phyloP scores from a whole-genome alignment of 2,888 invertebrate species.

The Zonitis immaculata region DNA sequence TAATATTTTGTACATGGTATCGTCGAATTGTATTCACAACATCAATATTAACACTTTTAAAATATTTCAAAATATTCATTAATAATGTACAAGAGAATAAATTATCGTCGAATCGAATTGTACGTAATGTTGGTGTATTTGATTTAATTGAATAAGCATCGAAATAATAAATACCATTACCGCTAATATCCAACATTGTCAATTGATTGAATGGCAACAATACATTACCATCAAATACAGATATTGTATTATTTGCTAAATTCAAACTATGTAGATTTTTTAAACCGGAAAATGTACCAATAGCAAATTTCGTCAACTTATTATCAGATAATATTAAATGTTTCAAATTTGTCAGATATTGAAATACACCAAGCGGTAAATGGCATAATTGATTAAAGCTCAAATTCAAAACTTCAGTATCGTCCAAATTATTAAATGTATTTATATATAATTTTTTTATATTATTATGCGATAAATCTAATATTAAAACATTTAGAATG shows the following conservation, averaged over 20 bases:
- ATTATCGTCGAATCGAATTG: slow-evolving; percentile 40
- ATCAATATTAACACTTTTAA: slow-evolving; percentile 32
- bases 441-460: slow-evolving; percentile 33
- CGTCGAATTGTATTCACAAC: slow-evolving; percentile 30
- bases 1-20: slow-evolving; percentile 40
- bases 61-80: slow-evolving; percentile 34
- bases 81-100: slow-evolving; percentile 37
- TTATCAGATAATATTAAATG: slow-evolving; percentile 39
- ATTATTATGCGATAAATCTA: slow-evolving; percentile 40
- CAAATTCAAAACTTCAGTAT: slow-evolving; percentile 38
- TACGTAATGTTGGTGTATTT: slow-evolving; percentile 35
- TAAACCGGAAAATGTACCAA: slow-evolving; percentile 41
- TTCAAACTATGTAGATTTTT: slow-evolving; percentile 32
- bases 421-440: slow-evolving; percentile 34
- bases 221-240: slow-evolving; percentile 33
- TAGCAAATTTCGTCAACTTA: slow-evolving; percentile 33
- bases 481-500: slow-evolving; percentile 30
- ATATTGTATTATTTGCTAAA: slow-evolving; percentile 37
- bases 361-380: slow-evolving; percentile 41
- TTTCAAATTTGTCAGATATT: slow-evolving; percentile 28
- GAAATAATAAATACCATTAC: slow-evolving; percentile 38
- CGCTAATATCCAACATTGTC: slow-evolving; percentile 38
- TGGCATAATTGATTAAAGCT: slow-evolving; percentile 37
- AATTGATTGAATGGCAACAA: slow-evolving; percentile 35
- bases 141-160: slow-evolving; percentile 34